Conservation (phyloP, 2,797 vertebrate species). For the Chlorospingus flavigularis region DNA sequence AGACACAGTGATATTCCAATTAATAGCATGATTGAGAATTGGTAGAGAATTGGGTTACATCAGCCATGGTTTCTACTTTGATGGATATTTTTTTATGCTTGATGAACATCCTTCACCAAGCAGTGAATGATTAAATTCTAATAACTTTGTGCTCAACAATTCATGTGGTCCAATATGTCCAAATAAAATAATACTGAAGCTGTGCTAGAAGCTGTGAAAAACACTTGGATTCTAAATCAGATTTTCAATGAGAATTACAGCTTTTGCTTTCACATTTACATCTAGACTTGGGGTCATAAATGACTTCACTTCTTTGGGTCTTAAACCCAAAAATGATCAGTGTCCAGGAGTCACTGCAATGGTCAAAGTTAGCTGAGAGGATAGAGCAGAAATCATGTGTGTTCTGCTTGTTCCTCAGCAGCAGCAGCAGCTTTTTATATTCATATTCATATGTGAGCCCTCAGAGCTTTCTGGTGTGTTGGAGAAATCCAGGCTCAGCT, state of each 20-base stretch:
- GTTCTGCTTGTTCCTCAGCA: too few relatives aligned
- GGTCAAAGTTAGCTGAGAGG: neutral
- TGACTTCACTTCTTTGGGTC: neutral
- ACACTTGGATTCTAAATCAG: neutral
- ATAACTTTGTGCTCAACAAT: neutral
- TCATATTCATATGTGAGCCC: too few relatives aligned
- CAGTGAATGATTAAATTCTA: neutral
- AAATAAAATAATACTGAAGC: neutral
- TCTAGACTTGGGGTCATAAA: neutral
- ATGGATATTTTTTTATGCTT: neutral
- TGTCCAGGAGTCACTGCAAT: neutral
- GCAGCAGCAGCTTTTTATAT: too few relatives aligned
- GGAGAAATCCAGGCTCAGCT: too few relatives aligned
- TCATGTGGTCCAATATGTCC: neutral
- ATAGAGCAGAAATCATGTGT: too few relatives aligned
- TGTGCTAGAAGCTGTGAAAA: neutral
- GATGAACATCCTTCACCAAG: neutral
- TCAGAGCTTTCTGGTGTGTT: too few relatives aligned
- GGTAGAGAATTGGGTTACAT: neutral
- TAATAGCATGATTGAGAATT: neutral
- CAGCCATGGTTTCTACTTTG: neutral
- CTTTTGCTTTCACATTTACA: neutral
- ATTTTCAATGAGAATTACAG: neutral
- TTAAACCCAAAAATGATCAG: neutral
- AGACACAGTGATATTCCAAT: neutral